Evolutionary conservation across 2,888 invertebrate species (phyloP).

Genomic region (Aphidius colemani): DNA sequence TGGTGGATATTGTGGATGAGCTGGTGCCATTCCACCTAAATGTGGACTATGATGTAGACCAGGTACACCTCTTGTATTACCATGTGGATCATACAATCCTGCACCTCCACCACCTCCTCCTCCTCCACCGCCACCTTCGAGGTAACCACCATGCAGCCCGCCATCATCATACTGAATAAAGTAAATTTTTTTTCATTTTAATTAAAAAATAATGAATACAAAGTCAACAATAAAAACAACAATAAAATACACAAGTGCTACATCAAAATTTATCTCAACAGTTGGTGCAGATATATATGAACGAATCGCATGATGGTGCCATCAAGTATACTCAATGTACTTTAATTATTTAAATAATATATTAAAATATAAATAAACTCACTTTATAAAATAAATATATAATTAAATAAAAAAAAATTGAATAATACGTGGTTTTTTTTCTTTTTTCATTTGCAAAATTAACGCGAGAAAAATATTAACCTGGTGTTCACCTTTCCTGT

Average conservation of each 20-base stretch:
- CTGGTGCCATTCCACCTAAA: constrained; percentile 64
- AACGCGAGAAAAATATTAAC: constrained; percentile 16
- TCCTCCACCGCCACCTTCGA: constrained; percentile 65
- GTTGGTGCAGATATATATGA: too few species aligned
- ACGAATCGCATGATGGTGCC: too few species aligned
- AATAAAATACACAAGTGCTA: too few species aligned
- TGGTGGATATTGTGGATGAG: constrained; percentile 77
- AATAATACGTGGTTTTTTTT: constrained; percentile 21
- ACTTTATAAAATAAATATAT: too few species aligned
- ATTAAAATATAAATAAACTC: too few species aligned
- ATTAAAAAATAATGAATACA: background rate
- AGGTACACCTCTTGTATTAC: constrained; percentile 67
- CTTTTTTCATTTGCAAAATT: too few species aligned
- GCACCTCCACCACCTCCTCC: constrained; percentile 67
- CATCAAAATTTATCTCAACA: too few species aligned
- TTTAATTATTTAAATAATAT: too few species aligned
- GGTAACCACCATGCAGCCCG: constrained; percentile 74
- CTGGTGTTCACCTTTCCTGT: constrained; percentile 18
- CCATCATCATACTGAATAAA: constrained; percentile 87
- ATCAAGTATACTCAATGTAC: too few species aligned
- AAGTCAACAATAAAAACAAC: too few species aligned
- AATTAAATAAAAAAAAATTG: constrained; percentile 1
- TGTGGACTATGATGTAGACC: constrained; percentile 66
- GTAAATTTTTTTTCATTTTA: background rate
- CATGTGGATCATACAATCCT: constrained; percentile 78